Evolutionary conservation across 2,113 vertebrate species (phyloP).

Genomic region (Pseudopipra pipra): DNA sequence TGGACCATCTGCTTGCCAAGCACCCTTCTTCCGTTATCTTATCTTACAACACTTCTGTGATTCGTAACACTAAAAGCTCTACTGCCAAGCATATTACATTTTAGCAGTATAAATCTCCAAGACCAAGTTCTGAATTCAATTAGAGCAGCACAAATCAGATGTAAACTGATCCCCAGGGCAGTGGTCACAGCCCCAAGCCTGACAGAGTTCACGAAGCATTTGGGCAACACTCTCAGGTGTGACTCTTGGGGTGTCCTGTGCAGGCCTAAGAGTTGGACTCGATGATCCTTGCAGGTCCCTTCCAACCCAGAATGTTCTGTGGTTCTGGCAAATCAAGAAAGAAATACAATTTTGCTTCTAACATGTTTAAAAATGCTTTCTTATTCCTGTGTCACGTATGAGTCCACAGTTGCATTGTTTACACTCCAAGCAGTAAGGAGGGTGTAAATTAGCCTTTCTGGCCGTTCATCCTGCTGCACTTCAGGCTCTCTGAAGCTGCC

Average conservation of each 20-base stretch:
- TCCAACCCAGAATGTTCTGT: not conserved
- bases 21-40: not conserved
- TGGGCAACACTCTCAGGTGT: not conserved
- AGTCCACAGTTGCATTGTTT: not conserved
- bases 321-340: not conserved
- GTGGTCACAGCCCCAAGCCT: not conserved
- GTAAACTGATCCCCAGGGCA: not conserved
- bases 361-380: not conserved
- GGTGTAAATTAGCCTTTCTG: not conserved
- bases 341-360: not conserved
- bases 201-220: not conserved
- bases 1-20: not conserved
- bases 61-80: not conserved
- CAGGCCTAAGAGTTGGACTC: not conserved
- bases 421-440: not conserved
- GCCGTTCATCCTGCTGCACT: not conserved
- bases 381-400: not conserved
- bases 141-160: not conserved
- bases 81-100: not conserved
- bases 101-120: not conserved
- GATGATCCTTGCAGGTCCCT: not conserved
- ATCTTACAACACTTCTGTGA: not conserved
- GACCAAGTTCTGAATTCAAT: not conserved
- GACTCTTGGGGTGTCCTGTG: not conserved
- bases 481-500: not conserved